A percentile compares a stretch with the other conserved stretches of the same genome.
These are phyloP conservation scores for Varanus salvator DNA, from an alignment of 2,113 vertebrate species.

Conservation along the genomic window DNA sequence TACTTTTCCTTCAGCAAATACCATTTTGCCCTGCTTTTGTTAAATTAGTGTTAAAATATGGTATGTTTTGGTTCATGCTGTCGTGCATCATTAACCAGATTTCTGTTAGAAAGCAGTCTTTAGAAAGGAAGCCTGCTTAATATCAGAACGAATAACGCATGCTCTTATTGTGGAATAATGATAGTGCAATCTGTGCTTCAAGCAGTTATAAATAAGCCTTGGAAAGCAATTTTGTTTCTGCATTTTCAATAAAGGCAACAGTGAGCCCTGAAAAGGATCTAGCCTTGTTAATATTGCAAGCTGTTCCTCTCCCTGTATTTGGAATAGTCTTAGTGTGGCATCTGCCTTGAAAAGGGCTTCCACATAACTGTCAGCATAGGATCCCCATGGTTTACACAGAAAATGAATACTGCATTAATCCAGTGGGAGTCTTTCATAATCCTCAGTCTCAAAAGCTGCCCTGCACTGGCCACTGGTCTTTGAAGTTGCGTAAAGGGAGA, in stretches of 20 bases:
- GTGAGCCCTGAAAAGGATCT: conserved; percentile 64
- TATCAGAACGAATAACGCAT: conserved; percentile 64
- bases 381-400: conserved; percentile 57
- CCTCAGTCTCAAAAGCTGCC: conserved; percentile 50
- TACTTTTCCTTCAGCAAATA: neutral
- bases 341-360: conserved; percentile 59
- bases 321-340: conserved; percentile 57
- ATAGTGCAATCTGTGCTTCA: conserved; percentile 63
- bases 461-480: conserved; percentile 40
- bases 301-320: conserved; percentile 63
- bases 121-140: conserved; percentile 61
- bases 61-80: conserved; percentile 50
- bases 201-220: conserved; percentile 71
- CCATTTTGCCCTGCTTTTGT: conserved; percentile 11
- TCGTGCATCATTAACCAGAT: conserved; percentile 49
- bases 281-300: conserved; percentile 69
- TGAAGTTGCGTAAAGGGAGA: conserved; percentile 57
- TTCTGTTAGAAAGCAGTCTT: conserved; percentile 40
- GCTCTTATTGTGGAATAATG: conserved; percentile 60
- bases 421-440: conserved; percentile 62
- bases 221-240: conserved; percentile 63
- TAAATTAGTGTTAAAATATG: conserved; percentile 31
- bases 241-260: conserved; percentile 69
- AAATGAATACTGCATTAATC: conserved; percentile 56
- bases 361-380: conserved; percentile 38